phyloP scores from a whole-genome alignment of 2,888 invertebrate species.

The Caenorhabditis angaria region DNA sequence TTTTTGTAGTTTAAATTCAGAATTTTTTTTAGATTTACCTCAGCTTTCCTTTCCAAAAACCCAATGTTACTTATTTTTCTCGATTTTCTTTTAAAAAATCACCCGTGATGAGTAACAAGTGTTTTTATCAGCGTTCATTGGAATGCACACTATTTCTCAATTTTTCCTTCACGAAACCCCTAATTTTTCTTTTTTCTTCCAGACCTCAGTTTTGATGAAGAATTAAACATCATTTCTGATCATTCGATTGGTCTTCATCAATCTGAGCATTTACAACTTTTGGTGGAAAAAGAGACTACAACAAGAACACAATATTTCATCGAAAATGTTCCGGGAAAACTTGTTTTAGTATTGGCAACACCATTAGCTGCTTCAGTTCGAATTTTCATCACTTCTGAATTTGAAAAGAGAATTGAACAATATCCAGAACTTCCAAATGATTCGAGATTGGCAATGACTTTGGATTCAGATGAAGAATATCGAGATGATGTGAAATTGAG shows the following conservation, averaged over 20 bases:
- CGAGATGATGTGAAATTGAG: slow-evolving; percentile 17
- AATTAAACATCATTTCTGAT: slow-evolving; percentile 20
- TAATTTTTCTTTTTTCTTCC: neutral
- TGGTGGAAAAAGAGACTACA: slow-evolving; percentile 62
- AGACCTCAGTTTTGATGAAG: slow-evolving; percentile 20
- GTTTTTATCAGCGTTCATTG: neutral
- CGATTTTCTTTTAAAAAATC: neutral
- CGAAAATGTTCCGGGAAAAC: slow-evolving; percentile 30
- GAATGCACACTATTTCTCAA: neutral
- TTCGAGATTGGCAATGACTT: slow-evolving; percentile 47
- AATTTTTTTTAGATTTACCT: no score
- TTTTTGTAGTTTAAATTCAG: no score
- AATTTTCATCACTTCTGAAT: slow-evolving; percentile 47
- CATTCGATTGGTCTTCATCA: slow-evolving; percentile 14
- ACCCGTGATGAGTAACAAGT: neutral
- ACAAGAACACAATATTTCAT: slow-evolving; percentile 61
- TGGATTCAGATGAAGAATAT: slow-evolving; percentile 11
- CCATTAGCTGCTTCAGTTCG: slow-evolving; percentile 29
- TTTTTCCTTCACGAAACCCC: neutral
- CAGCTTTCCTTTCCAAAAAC: slow-evolving; percentile 1
- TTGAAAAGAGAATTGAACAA: slow-evolving; percentile 43
- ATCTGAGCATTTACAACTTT: slow-evolving; percentile 30
- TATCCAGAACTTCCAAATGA: slow-evolving; percentile 63
- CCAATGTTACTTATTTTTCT: neutral
- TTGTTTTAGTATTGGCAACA: slow-evolving; percentile 17